These are phyloP conservation scores for Marasmarcha lunaedactyla DNA, from an alignment of 2,888 invertebrate genomes.

Conservation along the genomic window DNA sequence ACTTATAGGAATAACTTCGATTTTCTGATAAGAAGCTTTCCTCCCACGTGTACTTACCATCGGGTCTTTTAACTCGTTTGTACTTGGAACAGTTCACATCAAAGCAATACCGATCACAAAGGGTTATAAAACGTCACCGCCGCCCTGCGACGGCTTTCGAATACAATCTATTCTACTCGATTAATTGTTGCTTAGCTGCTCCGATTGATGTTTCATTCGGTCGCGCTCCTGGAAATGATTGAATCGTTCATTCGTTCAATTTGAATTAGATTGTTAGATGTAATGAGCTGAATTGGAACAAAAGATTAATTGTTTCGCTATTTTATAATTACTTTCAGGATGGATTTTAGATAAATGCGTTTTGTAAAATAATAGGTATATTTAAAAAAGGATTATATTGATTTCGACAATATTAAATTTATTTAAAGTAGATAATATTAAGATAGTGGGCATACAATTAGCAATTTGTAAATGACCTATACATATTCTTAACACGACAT, in stretches of 20 bases:
- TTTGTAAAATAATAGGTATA: conserved; percentile 6
- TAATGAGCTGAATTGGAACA: background rate
- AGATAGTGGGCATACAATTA: too few species aligned
- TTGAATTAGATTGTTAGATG: conserved; percentile 1
- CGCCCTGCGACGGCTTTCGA: conserved; percentile 27
- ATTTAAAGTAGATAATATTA: too few species aligned
- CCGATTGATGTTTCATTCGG: conserved; percentile 15
- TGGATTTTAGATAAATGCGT: too few species aligned
- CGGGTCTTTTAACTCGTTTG: background rate
- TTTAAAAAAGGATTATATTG: too few species aligned
- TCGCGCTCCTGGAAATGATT: conserved; percentile 8
- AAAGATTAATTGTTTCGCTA: background rate
- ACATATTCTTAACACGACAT: too few species aligned
- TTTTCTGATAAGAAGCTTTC: too few species aligned
- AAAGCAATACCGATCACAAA: conserved; percentile 57
- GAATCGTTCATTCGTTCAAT: conserved; percentile 21
- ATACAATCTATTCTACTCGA: conserved; percentile 16
- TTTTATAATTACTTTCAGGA: too few species aligned
- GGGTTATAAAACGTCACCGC: conserved; percentile 50
- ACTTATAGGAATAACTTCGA: too few species aligned
- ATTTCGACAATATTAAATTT: too few species aligned
- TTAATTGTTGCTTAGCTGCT: conserved; percentile 43
- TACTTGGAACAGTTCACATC: conserved; percentile 43
- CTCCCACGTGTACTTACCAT: too few species aligned
- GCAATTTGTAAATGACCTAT: too few species aligned